Evolutionary conservation across 2,113 vertebrate genomes (phyloP).

Genomic region (Pongo abelii): DNA sequence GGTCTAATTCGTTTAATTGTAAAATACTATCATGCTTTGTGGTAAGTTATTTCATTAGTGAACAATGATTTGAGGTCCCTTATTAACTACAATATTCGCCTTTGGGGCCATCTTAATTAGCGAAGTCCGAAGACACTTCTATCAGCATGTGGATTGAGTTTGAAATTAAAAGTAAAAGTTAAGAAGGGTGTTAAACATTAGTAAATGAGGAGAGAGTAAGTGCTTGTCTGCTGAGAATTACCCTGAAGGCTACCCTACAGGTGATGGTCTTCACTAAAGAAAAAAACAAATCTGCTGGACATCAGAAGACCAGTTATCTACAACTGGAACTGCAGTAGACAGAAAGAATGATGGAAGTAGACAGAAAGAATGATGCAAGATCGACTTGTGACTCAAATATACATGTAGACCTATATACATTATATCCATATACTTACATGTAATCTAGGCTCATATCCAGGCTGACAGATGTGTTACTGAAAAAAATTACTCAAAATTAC

Average conservation of each 20-base stretch:
- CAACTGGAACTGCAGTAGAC: neutral
- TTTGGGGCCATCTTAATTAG: conserved; percentile 70
- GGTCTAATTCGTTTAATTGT: conserved; percentile 37
- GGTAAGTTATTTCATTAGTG: conserved; percentile 72
- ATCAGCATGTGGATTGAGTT: conserved; percentile 44
- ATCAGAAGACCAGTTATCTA: neutral
- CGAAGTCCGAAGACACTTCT: conserved; percentile 61
- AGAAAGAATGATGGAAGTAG: neutral
- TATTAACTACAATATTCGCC: conserved; percentile 53
- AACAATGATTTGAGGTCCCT: conserved; percentile 63
- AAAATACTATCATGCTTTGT: conserved; percentile 38
- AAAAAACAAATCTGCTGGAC: neutral
- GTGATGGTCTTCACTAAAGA: neutral
- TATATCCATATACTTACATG: too few relatives aligned
- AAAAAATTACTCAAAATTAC: neutral
- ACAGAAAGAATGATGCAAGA: neutral
- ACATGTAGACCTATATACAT: neutral
- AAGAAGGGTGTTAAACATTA: conserved; percentile 59
- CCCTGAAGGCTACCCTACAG: neutral
- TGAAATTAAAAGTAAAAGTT: conserved; percentile 35
- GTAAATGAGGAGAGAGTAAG: neutral
- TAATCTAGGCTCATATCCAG: neutral
- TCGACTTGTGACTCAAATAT: neutral
- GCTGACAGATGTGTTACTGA: neutral
- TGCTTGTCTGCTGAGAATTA: neutral